Conservation (phyloP, 2,888 invertebrate genomes). For the Acleris emargana region DNA sequence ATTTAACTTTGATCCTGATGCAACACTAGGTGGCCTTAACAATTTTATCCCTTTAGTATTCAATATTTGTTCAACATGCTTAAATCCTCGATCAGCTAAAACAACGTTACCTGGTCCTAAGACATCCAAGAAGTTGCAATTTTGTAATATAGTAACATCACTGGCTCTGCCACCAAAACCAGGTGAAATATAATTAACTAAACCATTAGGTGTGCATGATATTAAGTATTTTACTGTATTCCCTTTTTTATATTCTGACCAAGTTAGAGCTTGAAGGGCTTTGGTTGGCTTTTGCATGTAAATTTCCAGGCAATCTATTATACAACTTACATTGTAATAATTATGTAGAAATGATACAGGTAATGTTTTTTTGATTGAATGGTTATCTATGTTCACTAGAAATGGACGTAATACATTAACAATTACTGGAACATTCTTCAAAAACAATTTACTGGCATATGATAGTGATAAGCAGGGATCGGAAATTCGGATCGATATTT, state of each 20-base stretch:
- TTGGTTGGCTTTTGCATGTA: no score
- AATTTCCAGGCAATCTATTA: no score
- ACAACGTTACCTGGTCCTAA: slow-evolving; percentile 8
- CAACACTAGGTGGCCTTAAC: background rate
- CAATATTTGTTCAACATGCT: slow-evolving; percentile 6
- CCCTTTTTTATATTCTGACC: slow-evolving; percentile 1
- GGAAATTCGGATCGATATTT: no score
- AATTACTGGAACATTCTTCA: slow-evolving; percentile 38
- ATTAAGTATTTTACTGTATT: slow-evolving; percentile 1
- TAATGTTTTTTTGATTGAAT: slow-evolving; percentile 28
- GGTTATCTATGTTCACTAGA: slow-evolving; percentile 33
- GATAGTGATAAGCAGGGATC: no score
- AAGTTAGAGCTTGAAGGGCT: background rate
- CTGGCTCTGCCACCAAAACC: slow-evolving; percentile 18
- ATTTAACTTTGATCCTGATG: background rate
- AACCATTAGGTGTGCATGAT: slow-evolving; percentile 10
- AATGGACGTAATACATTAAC: slow-evolving; percentile 27
- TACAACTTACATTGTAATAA: no score
- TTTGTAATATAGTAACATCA: slow-evolving; percentile 6
- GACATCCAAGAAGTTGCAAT: slow-evolving; percentile 4
- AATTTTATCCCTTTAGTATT: slow-evolving; percentile 5
- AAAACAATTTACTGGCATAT: slow-evolving; percentile 37
- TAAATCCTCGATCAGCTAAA: slow-evolving; percentile 8
- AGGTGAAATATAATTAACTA: slow-evolving; percentile 2
- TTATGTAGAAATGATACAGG: no score